A percentile compares a stretch with the other conserved stretches of the same genome.
Evolutionary conservation across 2,113 vertebrate genomes (phyloP).

Genomic region (Probosciger aterrimus): DNA sequence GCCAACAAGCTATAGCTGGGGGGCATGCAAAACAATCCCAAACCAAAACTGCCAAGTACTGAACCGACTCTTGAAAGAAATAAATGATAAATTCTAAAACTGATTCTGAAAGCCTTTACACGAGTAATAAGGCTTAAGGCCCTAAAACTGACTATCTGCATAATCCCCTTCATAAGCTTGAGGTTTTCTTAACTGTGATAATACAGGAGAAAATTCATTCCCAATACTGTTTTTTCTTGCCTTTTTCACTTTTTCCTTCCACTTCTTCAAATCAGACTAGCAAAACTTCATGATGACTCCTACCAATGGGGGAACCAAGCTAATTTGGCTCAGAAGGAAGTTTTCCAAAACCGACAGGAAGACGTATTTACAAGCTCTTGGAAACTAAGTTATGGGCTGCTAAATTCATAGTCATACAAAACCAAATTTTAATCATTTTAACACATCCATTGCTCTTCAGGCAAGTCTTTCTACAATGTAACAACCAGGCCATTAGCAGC

Average conservation of each 20-base stretch:
- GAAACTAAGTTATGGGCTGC: neutral
- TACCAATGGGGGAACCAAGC: neutral
- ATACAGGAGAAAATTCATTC: neutral
- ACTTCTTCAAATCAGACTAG: neutral
- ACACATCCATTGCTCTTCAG: neutral
- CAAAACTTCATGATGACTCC: neutral
- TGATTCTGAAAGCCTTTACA: neutral
- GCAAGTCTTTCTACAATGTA: neutral
- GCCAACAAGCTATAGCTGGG: neutral
- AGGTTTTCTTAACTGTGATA: neutral
- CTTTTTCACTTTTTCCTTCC: neutral
- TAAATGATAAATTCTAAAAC: neutral
- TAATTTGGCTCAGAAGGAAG: neutral
- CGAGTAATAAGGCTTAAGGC: neutral
- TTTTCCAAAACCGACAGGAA: neutral
- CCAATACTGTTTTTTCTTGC: neutral
- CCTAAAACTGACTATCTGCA: neutral
- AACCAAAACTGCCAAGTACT: neutral
- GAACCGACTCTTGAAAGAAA: neutral
- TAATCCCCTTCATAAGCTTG: neutral
- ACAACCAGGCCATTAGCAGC: neutral
- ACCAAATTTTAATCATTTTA: neutral
- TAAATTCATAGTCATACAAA: neutral
- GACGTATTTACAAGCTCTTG: neutral
- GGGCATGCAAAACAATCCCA: neutral